Evolutionary conservation across 2,888 invertebrate genomes (phyloP).

Genomic region (Drosophila dives): DNA sequence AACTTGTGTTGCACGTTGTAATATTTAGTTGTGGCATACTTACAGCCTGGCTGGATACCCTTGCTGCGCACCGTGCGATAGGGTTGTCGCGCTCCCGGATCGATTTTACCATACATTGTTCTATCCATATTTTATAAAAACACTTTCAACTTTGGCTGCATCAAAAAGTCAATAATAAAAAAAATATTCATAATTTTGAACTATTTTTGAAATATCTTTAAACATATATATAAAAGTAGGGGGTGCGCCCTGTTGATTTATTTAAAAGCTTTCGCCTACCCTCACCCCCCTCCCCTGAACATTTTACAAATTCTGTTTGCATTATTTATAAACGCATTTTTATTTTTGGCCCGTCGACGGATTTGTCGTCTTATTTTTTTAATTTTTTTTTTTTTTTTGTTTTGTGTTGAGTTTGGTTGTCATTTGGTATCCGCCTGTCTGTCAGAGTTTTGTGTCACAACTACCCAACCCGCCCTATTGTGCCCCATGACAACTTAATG

Average conservation of each 20-base stretch:
- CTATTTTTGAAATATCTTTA: background rate
- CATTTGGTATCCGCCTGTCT: constrained; percentile 60
- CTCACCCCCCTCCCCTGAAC: background rate
- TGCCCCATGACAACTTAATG: constrained; percentile 14
- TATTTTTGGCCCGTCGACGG: constrained; percentile 73
- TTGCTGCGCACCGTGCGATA: constrained; percentile 93
- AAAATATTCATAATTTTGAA: constrained; percentile 14
- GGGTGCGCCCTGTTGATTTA: constrained; percentile 42
- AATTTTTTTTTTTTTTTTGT: constrained; percentile 62
- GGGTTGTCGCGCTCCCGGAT: constrained; percentile 93
- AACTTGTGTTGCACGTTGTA: constrained; percentile 8
- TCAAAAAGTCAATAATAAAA: constrained; percentile 45
- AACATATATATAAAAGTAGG: background rate
- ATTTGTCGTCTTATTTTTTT: constrained; percentile 69
- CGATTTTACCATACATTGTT: constrained; percentile 95
- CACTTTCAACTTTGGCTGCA: constrained; percentile 46
- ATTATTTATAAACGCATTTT: constrained; percentile 77
- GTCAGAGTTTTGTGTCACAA: constrained; percentile 32
- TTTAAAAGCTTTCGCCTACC: constrained; percentile 43
- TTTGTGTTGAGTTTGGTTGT: constrained; percentile 67
- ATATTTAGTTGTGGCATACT: constrained; percentile 85
- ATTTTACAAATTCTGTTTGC: constrained; percentile 45
- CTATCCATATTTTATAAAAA: constrained; percentile 89
- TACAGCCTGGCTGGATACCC: constrained; percentile 94
- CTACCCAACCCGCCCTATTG: constrained; percentile 7